These are phyloP conservation scores for Myotis findleyi DNA, from an alignment of 2,797 vertebrate species.

Conservation along the genomic window DNA sequence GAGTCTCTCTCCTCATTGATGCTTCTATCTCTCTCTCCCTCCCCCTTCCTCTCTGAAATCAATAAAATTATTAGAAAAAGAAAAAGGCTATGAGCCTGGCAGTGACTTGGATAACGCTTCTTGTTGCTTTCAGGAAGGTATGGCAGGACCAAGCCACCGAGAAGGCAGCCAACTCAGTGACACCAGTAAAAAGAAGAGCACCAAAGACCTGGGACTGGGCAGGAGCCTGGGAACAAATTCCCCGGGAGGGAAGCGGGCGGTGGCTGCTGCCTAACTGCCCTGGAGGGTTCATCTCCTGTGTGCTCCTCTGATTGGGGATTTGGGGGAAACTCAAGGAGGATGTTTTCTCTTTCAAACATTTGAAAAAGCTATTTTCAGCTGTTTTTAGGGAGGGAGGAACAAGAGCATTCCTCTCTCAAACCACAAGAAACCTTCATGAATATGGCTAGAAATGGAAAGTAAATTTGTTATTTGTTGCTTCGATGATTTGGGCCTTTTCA, in stretches of 20 bases:
- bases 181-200: not conserved
- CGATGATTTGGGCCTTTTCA: not conserved
- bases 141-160: not conserved
- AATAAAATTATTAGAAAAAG: too few relatives aligned
- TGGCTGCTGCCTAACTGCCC: not conserved
- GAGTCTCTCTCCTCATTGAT: too few relatives aligned
- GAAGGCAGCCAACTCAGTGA: not conserved
- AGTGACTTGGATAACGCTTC: not conserved
- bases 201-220: not conserved
- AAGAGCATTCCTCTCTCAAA: slow-evolving; percentile 72
- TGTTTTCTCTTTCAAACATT: slow-evolving; percentile 69
- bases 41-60: too few relatives aligned
- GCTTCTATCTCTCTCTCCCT: too few relatives aligned
- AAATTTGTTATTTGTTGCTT: slow-evolving; percentile 60
- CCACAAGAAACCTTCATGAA: slow-evolving; percentile 76
- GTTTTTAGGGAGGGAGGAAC: slow-evolving; percentile 70
- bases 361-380: slow-evolving; percentile 70
- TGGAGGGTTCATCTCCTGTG: slow-evolving; percentile 23
- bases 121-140: not conserved
- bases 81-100: not conserved
- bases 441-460: slow-evolving; percentile 62
- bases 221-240: not conserved
- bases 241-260: not conserved
- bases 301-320: not conserved
- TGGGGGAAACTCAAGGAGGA: slow-evolving; percentile 46